These are phyloP conservation scores for Chironomus tepperi DNA, from an alignment of 1,140 invertebrate genomes.

Conservation along the genomic window DNA sequence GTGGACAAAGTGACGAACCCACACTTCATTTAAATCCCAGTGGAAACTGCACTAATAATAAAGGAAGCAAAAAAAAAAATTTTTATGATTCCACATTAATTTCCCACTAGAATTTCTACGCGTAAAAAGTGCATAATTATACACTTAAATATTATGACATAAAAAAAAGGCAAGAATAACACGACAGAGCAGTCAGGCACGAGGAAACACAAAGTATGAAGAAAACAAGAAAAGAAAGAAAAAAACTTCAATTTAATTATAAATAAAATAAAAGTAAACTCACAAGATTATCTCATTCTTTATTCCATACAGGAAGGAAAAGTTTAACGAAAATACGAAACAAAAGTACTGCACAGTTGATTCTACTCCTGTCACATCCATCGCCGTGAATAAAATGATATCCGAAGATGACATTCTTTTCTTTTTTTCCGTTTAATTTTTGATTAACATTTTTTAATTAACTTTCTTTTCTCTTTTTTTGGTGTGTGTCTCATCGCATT, in stretches of 20 bases:
- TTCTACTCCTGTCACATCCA: neutral
- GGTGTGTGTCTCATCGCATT: slow-evolving; percentile 3
- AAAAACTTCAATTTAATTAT: slow-evolving; percentile 22
- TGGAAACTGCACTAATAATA: too few species aligned
- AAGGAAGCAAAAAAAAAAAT: neutral
- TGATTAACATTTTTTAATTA: slow-evolving; percentile 24
- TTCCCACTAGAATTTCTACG: slow-evolving; percentile 17
- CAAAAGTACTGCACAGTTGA: neutral
- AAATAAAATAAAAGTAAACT: slow-evolving; percentile 11
- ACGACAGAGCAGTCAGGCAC: neutral
- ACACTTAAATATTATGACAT: neutral
- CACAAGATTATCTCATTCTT: neutral
- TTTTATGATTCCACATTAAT: slow-evolving; percentile 11
- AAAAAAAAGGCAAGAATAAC: neutral
- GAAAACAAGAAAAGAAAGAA: neutral
- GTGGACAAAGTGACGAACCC: too few species aligned
- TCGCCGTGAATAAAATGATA: neutral
- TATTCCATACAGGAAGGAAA: slow-evolving; percentile 17
- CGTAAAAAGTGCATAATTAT: neutral
- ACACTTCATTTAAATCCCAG: too few species aligned
- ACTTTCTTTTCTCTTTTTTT: neutral
- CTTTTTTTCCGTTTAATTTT: neutral
- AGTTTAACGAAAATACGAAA: neutral
- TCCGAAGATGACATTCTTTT: neutral
- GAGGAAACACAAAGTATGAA: neutral